Conservation (phyloP, 2,888 invertebrate genomes). For the Antheraea assamensis region DNA sequence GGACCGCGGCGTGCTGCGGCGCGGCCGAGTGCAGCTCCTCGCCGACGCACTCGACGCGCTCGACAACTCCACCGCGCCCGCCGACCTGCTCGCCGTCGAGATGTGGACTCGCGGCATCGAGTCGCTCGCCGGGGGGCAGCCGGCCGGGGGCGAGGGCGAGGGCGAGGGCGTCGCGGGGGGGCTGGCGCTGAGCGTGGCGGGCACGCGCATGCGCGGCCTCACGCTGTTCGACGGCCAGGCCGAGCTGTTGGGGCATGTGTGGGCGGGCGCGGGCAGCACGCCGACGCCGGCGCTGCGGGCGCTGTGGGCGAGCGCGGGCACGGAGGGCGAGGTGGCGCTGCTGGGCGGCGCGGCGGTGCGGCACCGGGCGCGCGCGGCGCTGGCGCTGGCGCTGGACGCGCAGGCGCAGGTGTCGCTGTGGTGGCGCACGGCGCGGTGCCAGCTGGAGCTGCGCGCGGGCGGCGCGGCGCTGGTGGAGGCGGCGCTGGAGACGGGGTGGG, state of each 20-base stretch:
- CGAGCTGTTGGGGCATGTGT: slow-evolving; percentile 66
- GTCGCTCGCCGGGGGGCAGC: slow-evolving; percentile 36
- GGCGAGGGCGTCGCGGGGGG: slow-evolving; percentile 43
- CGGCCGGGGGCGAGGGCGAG: slow-evolving; percentile 26
- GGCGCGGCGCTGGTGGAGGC: slow-evolving; percentile 32
- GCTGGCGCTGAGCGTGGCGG: slow-evolving; percentile 51
- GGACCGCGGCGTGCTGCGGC: slow-evolving; percentile 54
- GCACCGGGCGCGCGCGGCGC: slow-evolving; percentile 27
- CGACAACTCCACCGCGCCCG: slow-evolving; percentile 18
- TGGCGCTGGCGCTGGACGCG: slow-evolving; percentile 37
- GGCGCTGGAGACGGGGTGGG: slow-evolving; percentile 44
- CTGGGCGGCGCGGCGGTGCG: slow-evolving; percentile 34
- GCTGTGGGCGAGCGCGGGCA: slow-evolving; percentile 33
- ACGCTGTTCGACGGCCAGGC: slow-evolving; percentile 50
- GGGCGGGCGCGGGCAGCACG: slow-evolving; percentile 63
- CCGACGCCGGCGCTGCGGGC: slow-evolving; percentile 60
- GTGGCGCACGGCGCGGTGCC: slow-evolving; percentile 44
- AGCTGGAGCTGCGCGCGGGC: slow-evolving; percentile 26
- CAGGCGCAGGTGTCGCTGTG: slow-evolving; percentile 46
- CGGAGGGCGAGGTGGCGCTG: slow-evolving; percentile 27
- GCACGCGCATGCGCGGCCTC: slow-evolving; percentile 46
- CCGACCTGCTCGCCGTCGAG: slow-evolving; percentile 43
- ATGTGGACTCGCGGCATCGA: too few species aligned
- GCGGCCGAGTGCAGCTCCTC: slow-evolving; percentile 50
- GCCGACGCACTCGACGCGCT: slow-evolving; percentile 27